These are phyloP conservation scores for Pasiphila rectangulata DNA, from an alignment of 2,888 invertebrate species.

Conservation along the genomic window DNA sequence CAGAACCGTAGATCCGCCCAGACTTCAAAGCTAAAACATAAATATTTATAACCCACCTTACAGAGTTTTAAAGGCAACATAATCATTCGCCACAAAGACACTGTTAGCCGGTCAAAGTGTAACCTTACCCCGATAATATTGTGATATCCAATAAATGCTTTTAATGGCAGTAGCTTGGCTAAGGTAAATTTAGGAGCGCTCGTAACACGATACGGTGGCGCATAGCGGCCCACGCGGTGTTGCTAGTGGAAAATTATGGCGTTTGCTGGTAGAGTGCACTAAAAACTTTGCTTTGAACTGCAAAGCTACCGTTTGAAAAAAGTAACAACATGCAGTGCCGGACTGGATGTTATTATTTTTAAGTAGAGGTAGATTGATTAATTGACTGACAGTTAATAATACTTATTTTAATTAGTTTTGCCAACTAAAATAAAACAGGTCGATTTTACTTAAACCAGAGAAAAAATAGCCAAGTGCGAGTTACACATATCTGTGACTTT, in stretches of 20 bases:
- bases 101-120: constrained; percentile 40
- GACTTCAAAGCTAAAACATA: not conserved
- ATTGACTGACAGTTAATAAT: no score
- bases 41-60: not conserved
- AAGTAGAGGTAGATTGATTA: no score
- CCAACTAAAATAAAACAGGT: no score
- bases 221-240: constrained; percentile 58
- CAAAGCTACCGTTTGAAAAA: not conserved
- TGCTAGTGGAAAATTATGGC: constrained; percentile 37
- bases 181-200: constrained; percentile 80
- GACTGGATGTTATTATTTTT: no score
- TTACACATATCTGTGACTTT: no score
- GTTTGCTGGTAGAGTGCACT: not conserved
- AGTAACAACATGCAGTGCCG: no score
- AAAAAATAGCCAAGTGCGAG: no score
- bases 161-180: constrained; percentile 72
- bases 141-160: constrained; percentile 77
- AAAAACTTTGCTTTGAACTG: not conserved
- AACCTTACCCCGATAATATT: constrained; percentile 59
- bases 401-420: no score
- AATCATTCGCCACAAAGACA: constrained; percentile 23
- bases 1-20: no score
- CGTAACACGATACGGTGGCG: constrained; percentile 60
- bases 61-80: constrained; percentile 13
- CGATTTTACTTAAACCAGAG: no score